Evolutionary conservation across 2,113 vertebrate genomes (phyloP).

Genomic region (Pygoscelis antarcticus): DNA sequence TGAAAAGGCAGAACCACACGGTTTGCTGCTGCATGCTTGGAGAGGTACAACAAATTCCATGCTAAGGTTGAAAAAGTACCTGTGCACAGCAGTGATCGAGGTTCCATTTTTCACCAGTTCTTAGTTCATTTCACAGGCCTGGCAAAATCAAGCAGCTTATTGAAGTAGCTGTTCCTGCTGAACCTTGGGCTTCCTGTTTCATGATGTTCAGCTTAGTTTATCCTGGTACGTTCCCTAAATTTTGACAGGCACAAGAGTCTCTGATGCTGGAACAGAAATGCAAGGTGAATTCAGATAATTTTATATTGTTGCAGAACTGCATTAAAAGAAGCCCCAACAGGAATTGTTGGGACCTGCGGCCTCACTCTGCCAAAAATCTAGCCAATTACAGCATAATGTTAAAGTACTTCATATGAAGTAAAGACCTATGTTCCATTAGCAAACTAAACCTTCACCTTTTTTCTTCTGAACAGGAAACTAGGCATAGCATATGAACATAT

Average conservation of each 20-base stretch:
- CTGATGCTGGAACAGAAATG: background rate
- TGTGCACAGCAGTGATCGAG: too few species aligned
- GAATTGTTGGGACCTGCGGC: too few species aligned
- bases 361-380: background rate
- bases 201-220: background rate
- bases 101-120: background rate
- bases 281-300: background rate
- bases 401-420: background rate
- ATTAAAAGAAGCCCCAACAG: background rate
- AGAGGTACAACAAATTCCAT: background rate
- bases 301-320: background rate
- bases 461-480: background rate
- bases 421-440: background rate
- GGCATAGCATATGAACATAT: background rate
- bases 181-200: background rate
- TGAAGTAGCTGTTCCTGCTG: background rate
- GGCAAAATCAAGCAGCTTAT: background rate
- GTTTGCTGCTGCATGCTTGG: background rate
- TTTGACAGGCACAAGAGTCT: background rate
- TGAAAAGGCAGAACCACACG: background rate
- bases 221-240: background rate
- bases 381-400: background rate
- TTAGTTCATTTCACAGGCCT: background rate
- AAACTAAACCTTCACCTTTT: background rate
- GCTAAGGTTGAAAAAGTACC: background rate